A percentile compares a stretch with the other conserved stretches of the same genome.
Conservation (phyloP, 2,797 vertebrate genomes). For the Gymnothorax javanicus region DNA sequence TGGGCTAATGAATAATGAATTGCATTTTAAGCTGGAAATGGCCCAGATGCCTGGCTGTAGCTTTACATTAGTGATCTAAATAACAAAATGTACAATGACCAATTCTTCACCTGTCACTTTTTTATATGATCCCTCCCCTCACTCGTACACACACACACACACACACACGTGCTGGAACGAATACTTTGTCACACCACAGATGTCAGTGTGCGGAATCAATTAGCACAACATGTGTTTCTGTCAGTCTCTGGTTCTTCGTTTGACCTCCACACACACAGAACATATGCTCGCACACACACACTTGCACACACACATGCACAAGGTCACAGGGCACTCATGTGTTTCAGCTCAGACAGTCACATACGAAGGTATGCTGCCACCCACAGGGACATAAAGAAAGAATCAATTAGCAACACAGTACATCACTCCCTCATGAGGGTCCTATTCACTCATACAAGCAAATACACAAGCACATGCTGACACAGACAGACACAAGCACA, state of each 20-base stretch:
- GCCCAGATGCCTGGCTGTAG: constrained; percentile 3
- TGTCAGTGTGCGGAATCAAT: constrained; percentile 19
- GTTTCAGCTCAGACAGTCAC: not conserved
- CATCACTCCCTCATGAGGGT: not conserved
- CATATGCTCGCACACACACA: constrained; percentile 38
- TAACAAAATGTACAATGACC: not conserved
- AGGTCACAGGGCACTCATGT: constrained; percentile 16
- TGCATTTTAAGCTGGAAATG: constrained; percentile 40
- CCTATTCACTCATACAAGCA: not conserved
- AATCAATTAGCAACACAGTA: constrained; percentile 28
- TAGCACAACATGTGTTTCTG: constrained; percentile 17
- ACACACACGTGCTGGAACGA: constrained; percentile 22
- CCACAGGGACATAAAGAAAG: not conserved
- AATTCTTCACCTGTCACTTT: constrained; percentile 16
- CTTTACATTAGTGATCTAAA: not conserved
- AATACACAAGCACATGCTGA: not conserved
- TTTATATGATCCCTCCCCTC: constrained; percentile 16
- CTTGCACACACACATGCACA: constrained; percentile 38
- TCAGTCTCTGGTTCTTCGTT: constrained; percentile 16
- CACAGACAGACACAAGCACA: not conserved
- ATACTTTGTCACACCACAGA: constrained; percentile 13
- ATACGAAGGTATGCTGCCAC: not conserved
- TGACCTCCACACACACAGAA: constrained; percentile 9
- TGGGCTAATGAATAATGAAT: not conserved
- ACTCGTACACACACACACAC: constrained; percentile 31